Evolutionary conservation across 2,113 vertebrate species (phyloP).

Genomic region (Telmatochromis brachygnathus): DNA sequence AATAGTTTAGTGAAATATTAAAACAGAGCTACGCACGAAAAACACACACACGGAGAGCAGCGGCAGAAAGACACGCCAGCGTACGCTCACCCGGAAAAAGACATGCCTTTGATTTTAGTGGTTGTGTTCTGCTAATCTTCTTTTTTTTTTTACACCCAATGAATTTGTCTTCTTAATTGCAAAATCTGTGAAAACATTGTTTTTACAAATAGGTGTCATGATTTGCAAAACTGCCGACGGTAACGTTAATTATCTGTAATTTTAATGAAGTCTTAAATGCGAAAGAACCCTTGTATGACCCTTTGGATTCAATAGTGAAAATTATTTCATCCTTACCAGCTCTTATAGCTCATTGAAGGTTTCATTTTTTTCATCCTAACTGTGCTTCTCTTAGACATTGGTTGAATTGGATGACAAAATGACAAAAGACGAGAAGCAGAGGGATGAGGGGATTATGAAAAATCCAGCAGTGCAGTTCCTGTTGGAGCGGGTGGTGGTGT

Average conservation of each 20-base stretch:
- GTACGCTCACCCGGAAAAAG: too few species aligned
- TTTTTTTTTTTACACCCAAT: not conserved
- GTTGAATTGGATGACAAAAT: conserved; percentile 56
- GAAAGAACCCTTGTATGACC: not conserved
- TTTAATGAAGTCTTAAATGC: not conserved
- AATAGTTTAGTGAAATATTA: too few species aligned
- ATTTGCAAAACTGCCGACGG: not conserved
- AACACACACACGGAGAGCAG: too few species aligned
- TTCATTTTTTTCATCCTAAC: not conserved
- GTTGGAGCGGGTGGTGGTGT: conserved; percentile 75
- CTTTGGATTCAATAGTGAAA: not conserved
- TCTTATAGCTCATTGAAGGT: not conserved
- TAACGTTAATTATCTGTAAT: not conserved
- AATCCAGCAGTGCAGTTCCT: conserved; percentile 83
- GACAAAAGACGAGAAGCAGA: not conserved
- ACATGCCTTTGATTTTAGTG: too few species aligned
- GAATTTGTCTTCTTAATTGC: not conserved
- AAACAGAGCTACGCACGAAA: too few species aligned
- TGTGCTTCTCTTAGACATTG: conserved; percentile 59
- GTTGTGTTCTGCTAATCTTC: not conserved
- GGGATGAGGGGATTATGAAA: not conserved
- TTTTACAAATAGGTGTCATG: not conserved
- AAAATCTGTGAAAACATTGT: not conserved
- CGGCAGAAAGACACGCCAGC: too few species aligned
- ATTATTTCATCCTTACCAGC: not conserved